Percentiles rank a stretch among this genome's conserved stretches.
phyloP scores from a whole-genome alignment of 1,140 invertebrate genomes.

The Aethina tumida region DNA sequence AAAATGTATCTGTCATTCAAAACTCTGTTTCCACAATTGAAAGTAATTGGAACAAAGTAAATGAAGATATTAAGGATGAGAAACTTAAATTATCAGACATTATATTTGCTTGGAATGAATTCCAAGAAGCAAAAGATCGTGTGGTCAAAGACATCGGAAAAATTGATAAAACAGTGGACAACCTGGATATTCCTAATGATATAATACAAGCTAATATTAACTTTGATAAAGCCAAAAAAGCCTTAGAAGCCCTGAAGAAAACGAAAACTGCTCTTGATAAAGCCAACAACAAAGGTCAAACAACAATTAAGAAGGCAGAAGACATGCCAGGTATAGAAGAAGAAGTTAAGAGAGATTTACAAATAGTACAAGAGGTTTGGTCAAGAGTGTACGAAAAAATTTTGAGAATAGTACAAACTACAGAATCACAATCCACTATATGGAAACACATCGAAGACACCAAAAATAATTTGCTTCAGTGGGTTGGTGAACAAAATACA shows the following conservation, averaged over 20 bases:
- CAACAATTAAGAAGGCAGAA: constrained; percentile 60
- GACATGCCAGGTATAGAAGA: constrained; percentile 63
- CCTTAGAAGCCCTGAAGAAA: constrained; percentile 61
- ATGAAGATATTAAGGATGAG: constrained; percentile 61
- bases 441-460: constrained; percentile 86
- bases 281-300: constrained; percentile 61
- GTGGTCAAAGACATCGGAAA: constrained; percentile 58
- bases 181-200: constrained; percentile 53
- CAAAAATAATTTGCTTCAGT: constrained; percentile 70
- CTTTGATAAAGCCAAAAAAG: constrained; percentile 64
- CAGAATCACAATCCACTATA: constrained; percentile 79
- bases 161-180: constrained; percentile 48
- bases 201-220: constrained; percentile 50
- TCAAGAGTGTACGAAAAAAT: constrained; percentile 60
- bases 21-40: constrained; percentile 64
- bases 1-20: constrained; percentile 67
- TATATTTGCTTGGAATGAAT: constrained; percentile 62
- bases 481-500: constrained; percentile 73
- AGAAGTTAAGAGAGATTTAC: constrained; percentile 53
- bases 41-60: constrained; percentile 67
- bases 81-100: constrained; percentile 64
- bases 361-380: constrained; percentile 57
- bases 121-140: constrained; percentile 58
- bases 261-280: constrained; percentile 64
- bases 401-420: constrained; percentile 59